Base-by-base conservation (phyloP, 2,888 invertebrate genomes). In the Phalera bucephala region DNA sequence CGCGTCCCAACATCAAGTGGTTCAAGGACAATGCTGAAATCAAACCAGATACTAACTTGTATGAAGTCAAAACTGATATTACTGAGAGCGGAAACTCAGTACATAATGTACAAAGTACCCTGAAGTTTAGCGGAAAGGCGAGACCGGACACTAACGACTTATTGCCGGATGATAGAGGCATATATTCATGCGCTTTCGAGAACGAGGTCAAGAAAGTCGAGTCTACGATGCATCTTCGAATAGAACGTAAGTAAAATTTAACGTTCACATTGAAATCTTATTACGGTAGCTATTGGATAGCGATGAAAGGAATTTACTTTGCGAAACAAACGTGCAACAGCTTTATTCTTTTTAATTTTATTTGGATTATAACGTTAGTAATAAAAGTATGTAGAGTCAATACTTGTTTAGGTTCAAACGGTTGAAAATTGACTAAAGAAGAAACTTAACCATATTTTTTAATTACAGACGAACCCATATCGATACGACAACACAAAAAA, bases 151-250 rank as follows among this genome's bases (percentile, higher is more conserved):
- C 91, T 14, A 95, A 95, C 75, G 93, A 95, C 71, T 83, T 96
- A 37, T 85, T 96, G 32, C 96, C 97, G 0, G 93, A 93, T 25
- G 97, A 97, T 75, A 92, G 97, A 32, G 97, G 97, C 29, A 92
- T 94, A 33, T 98, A 97, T 79, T 93, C 95, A 1, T 97, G 97
- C 73, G 92, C 94, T 29, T 97, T 97, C 70, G 94, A 95, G 73
- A 97, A 97, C 72, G 96, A 96, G 81, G 96, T 97, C 9, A 95
- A 95, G 75, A 94, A 93, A 68, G 94, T 95, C 30, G 96, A 96
- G 71, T 96, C 96, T 6, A 94, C 95, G 47, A 97, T 97, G 96
- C 95, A 96, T 80, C 91, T 98, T 36, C 93, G 96, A 69, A 96
- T 97, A 64, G 96, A 97, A 91, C 97, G 94, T 94, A 85, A 93